Percentiles rank a stretch among this genome's conserved stretches.
Conservation (phyloP, 1,140 invertebrate genomes). For the Micrasema longulum region DNA sequence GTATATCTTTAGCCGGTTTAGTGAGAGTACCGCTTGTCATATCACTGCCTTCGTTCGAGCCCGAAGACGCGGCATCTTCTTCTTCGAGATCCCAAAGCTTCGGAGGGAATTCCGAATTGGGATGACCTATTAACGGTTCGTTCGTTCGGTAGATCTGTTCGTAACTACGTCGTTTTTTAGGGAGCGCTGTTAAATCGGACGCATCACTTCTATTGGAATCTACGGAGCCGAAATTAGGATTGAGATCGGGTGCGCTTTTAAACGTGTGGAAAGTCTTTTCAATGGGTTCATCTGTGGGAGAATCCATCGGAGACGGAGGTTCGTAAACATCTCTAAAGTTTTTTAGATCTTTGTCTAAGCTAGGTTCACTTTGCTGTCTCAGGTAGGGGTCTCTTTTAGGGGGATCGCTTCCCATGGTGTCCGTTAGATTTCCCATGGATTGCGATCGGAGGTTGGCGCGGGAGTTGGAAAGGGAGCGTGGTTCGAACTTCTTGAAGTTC, state of each 20-base stretch:
- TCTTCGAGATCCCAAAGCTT: constrained; percentile 82
- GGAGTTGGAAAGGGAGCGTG: constrained; percentile 69
- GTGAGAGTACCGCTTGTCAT: constrained; percentile 67
- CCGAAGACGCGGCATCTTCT: constrained; percentile 71
- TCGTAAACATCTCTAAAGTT: constrained; percentile 33
- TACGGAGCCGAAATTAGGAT: not conserved
- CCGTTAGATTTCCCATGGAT: constrained; percentile 67
- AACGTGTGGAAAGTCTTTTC: too few species aligned
- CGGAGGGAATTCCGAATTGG: constrained; percentile 81
- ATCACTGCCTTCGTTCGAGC: constrained; percentile 70
- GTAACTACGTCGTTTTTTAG: constrained; percentile 77
- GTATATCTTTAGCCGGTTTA: constrained; percentile 71
- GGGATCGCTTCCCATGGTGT: constrained; percentile 55
- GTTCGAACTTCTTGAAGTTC: constrained; percentile 62
- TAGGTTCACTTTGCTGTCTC: constrained; percentile 49
- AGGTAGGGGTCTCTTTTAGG: constrained; percentile 30
- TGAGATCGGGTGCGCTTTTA: not conserved
- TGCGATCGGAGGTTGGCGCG: constrained; percentile 67
- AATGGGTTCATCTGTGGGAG: not conserved
- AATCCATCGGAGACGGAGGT: constrained; percentile 7
- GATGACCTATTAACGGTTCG: constrained; percentile 82
- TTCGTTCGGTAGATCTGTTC: constrained; percentile 85
- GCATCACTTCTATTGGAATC: constrained; percentile 58
- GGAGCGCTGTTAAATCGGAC: constrained; percentile 39
- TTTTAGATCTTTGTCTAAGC: constrained; percentile 14